Evolutionary conservation across 2,113 vertebrate genomes (phyloP).

Genomic region (Cavia porcellus): DNA sequence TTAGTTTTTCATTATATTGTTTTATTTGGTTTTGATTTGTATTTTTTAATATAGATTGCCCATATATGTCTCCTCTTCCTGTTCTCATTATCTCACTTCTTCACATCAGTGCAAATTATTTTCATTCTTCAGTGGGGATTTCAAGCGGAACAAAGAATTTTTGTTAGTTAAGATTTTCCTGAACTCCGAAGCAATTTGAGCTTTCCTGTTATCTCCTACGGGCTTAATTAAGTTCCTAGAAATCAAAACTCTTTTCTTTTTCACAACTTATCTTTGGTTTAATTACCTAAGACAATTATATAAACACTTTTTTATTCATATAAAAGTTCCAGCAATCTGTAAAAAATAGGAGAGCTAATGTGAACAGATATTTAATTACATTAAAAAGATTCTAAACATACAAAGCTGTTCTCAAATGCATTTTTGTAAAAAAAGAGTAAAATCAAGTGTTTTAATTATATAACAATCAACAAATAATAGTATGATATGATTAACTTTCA

Average conservation of each 20-base stretch:
- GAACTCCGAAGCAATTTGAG: neutral
- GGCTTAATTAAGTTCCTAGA: neutral
- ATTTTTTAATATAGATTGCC: neutral
- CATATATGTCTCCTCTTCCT: neutral
- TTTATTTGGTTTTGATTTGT: neutral
- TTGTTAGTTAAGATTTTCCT: neutral
- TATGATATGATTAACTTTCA: neutral
- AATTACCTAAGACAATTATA: neutral
- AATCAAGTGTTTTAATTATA: neutral
- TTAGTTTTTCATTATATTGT: neutral
- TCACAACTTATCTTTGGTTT: neutral
- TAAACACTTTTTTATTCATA: neutral
- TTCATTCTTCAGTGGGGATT: neutral
- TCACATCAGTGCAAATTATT: neutral
- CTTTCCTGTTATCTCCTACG: neutral
- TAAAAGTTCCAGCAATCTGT: neutral
- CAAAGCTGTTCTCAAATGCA: neutral
- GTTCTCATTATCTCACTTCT: neutral
- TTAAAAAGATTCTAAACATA: neutral
- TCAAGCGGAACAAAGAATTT: neutral
- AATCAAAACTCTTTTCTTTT: neutral
- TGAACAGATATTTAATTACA: neutral
- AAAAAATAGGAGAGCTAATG: neutral
- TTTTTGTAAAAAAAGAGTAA: neutral
- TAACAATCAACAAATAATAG: neutral